A percentile compares a stretch with the other conserved stretches of the same genome.
Evolutionary conservation across 1,140 invertebrate genomes (phyloP).

Genomic region (Calosoma granatense): DNA sequence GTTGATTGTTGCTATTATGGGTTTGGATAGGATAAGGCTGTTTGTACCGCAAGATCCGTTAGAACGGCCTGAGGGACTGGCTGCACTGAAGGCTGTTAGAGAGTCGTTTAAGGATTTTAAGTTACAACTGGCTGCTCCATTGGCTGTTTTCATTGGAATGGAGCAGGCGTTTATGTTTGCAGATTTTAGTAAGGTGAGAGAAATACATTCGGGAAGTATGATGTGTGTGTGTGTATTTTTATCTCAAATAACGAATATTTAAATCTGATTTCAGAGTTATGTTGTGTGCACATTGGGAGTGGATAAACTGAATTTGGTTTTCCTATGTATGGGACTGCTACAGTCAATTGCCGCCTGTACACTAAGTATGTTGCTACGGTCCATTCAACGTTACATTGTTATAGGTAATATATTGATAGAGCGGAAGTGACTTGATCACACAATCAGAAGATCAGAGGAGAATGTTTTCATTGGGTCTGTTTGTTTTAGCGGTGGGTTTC

Average conservation of each 20-base stretch:
- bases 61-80: constrained; percentile 34
- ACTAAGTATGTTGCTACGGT: constrained; percentile 54
- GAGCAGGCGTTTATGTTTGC: constrained; percentile 65
- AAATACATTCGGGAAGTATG: background rate
- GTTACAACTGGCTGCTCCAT: constrained; percentile 48
- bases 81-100: constrained; percentile 34
- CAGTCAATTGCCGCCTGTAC: constrained; percentile 57
- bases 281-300: constrained; percentile 54
- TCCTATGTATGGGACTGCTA: constrained; percentile 50
- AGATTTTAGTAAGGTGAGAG: constrained; percentile 54
- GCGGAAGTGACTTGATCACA: background rate
- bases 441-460: too few relatives aligned
- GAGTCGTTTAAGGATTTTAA: constrained; percentile 39
- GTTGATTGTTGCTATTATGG: constrained; percentile 40
- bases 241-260: background rate
- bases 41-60: constrained; percentile 32
- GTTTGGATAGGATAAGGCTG: constrained; percentile 38
- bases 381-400: constrained; percentile 50
- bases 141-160: constrained; percentile 58
- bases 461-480: background rate
- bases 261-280: constrained; percentile 38
- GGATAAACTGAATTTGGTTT: constrained; percentile 50
- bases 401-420: constrained; percentile 39
- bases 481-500: constrained; percentile 47
- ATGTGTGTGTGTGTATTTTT: background rate